Evolutionary conservation across 2,113 vertebrate species (phyloP), one percentile per base, ranked within the genome.

Genomic region (Albula glossodonta): DNA sequence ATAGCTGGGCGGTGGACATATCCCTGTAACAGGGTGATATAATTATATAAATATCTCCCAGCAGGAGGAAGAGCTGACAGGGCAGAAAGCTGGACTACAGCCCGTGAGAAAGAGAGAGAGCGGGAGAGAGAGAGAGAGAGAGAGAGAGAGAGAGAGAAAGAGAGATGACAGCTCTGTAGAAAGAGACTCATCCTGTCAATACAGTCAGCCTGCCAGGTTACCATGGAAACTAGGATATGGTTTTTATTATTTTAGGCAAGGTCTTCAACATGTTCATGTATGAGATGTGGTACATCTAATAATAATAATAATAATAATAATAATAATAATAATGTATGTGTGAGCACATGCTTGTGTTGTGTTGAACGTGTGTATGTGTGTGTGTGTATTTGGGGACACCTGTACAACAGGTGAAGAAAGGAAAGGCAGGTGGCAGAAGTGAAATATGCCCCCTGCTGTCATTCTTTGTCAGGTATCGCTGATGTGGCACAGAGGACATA

Each of bases 161-260:
- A 50, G 41, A 79, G 78, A 79, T 79, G 78, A 79, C 78, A 79
- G 41, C 15, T 17, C 31, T 17, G 22, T 48, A 17, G 15, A 79
- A 50, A 79, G 41, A 49, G 78, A 50, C 78, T 17, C 41, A 50
- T 79, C 50, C 78, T 79, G 78, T 79, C 78, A 49, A 79, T 79
- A 79, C 31, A 17, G 25, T 78, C 0, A 2, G 48, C 25, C 12
- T 51, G 78, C 56, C 56, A 12, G 57, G 84, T 85, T 19, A 78
- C 80, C 48, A 85, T 85, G 84, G 84, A 85, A 81, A 85, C 84
- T 17, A 78, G 41, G 80, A 31, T 49, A 83, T 56, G 41, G 3
- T 74, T 74, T 70, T 74, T 74, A 66, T 74, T 74, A 74, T 74
- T 74, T 74, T 74, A 74, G 70, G 31, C 22, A 22, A 8, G 8